Percentiles rank a stretch among this genome's conserved stretches.
These are phyloP conservation scores for Ceratosolen solmsi DNA, from an alignment of 1,140 invertebrate genomes.

Conservation along the genomic window DNA sequence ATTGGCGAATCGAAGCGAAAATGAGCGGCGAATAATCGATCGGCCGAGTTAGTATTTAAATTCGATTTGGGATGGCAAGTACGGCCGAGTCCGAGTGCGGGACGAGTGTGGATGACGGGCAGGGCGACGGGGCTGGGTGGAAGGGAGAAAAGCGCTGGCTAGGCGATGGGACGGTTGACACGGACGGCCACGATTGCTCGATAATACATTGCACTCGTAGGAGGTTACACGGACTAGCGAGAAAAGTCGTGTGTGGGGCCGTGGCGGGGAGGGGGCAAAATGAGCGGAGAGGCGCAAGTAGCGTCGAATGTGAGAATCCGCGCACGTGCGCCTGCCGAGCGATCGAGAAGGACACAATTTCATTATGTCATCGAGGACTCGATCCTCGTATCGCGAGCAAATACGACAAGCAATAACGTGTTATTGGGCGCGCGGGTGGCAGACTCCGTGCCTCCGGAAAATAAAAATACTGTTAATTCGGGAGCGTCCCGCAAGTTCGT, in stretches of 20 bases:
- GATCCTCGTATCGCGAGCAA: not conserved
- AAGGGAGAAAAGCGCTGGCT: slow-evolving; percentile 36
- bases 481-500: slow-evolving; percentile 13
- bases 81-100: too few species aligned
- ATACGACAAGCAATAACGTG: not conserved
- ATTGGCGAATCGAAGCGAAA: too few species aligned
- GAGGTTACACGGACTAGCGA: too few species aligned
- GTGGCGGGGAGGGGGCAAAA: not conserved
- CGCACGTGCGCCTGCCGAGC: slow-evolving; percentile 11
- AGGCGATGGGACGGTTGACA: not conserved
- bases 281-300: not conserved
- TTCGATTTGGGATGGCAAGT: too few species aligned
- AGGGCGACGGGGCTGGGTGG: too few species aligned
- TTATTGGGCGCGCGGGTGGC: not conserved
- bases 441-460: not conserved
- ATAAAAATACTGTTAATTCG: slow-evolving; percentile 23
- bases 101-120: too few species aligned
- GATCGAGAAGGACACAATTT: not conserved
- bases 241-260: too few species aligned
- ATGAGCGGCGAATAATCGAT: too few species aligned
- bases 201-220: not conserved
- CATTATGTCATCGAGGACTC: not conserved
- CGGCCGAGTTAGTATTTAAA: too few species aligned
- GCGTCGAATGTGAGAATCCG: not conserved
- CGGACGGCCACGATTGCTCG: not conserved